phyloP scores from a whole-genome alignment of 2,113 vertebrate species.

The Neotoma lepida region DNA sequence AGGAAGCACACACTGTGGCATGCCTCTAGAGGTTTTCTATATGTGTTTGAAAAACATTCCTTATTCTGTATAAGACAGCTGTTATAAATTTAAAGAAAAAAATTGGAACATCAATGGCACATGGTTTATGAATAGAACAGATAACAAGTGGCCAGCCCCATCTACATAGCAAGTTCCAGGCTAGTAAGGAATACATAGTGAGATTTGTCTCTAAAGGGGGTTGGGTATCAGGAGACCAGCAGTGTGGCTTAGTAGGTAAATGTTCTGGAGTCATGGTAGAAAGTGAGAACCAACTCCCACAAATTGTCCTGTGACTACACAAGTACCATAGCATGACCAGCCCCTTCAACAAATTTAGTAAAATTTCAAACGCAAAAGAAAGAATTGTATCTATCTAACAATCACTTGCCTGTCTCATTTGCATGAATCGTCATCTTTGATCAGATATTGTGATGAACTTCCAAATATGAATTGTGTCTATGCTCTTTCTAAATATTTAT shows the following conservation, averaged over 20 bases:
- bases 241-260: background rate
- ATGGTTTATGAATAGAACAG: background rate
- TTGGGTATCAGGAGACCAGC: too few relatives aligned
- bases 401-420: background rate
- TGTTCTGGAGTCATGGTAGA: background rate
- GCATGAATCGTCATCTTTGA: background rate
- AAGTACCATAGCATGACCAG: background rate
- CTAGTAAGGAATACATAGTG: background rate
- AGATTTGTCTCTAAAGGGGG: background rate
- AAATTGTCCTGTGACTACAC: background rate
- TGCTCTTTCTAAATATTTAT: background rate
- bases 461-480: background rate
- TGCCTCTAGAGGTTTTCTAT: background rate
- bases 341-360: background rate
- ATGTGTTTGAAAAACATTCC: background rate
- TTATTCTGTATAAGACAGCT: background rate
- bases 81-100: background rate
- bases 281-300: background rate
- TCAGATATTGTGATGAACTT: background rate
- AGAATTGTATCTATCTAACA: background rate
- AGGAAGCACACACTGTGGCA: background rate
- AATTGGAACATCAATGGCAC: background rate
- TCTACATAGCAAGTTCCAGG: background rate
- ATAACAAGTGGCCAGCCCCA: background rate
- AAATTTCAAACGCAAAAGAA: background rate